Percentiles rank a stretch among this genome's conserved stretches.
Evolutionary conservation across 2,888 invertebrate species (phyloP).

Genomic region (Frankliniella fusca): DNA sequence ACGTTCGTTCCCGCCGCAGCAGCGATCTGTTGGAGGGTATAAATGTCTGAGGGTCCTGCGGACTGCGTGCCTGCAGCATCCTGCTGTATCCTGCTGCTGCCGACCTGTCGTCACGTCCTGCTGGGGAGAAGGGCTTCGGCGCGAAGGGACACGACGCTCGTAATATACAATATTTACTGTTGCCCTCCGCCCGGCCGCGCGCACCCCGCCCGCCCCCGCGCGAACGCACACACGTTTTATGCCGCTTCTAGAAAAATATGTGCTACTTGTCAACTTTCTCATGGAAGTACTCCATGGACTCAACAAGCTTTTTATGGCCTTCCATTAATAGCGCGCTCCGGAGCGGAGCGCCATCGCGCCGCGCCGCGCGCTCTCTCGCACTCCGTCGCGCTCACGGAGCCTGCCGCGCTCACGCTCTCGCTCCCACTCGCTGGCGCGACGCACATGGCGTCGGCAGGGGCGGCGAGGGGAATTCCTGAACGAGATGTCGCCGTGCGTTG

Average conservation of each 20-base stretch:
- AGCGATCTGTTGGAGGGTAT: not conserved
- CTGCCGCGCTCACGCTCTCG: not conserved
- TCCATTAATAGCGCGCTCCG: slow-evolving; percentile 8
- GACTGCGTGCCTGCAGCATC: no score
- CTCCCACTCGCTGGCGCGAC: not conserved
- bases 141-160: not conserved
- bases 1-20: not conserved
- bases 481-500: no score
- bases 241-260: slow-evolving; percentile 14
- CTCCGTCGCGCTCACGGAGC: not conserved
- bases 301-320: slow-evolving; percentile 16
- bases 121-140: no score
- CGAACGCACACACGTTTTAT: not conserved
- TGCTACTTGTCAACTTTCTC: slow-evolving; percentile 26
- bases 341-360: not conserved
- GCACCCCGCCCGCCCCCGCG: not conserved
- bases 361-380: not conserved
- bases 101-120: not conserved
- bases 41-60: not conserved
- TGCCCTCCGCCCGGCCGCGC: not conserved
- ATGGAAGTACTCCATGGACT: not conserved
- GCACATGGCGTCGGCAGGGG: no score
- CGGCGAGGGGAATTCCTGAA: no score
- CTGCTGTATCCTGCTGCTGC: no score
- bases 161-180: slow-evolving; percentile 14